Base-by-base conservation (phyloP, 2,113 vertebrate genomes). In the Oenanthe oenanthe region DNA sequence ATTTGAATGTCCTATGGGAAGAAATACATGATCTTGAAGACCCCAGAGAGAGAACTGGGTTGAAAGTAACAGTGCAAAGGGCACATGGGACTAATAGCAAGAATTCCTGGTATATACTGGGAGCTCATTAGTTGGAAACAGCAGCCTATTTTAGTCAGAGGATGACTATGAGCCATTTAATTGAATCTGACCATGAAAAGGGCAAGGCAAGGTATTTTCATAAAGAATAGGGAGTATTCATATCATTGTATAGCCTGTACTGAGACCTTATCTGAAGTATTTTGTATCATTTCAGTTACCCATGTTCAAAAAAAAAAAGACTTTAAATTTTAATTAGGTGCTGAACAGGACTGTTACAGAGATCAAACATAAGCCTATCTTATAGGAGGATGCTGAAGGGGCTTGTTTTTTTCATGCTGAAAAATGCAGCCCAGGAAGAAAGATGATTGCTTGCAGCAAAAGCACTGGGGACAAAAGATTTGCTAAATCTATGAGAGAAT, bases 111-210 rank as follows among this genome's bases (percentile, higher is more conserved):
- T 80, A 58, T 42, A 88, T 50, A 76, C 31, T 70, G 54, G 82
- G 88, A 95, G 58, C 63, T 95, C 85, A 93, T 94, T 96, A 96
- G 48, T 22, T 85, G 63, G 54, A 88, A 95, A 83, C 15, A 93
- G 75, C 78, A 90, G 82, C 36, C 75, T 92, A n/a, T 95, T 93
- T 92, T 62, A 92, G 71, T 58, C 63, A 87, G 14, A 71, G 77
- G 61, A 87, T 73, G 67, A 88, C 34, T 89, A 72, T 65, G 78
- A 82, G 82, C 66, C 45, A 66, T 50, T 91, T 88, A 88, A 95
- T 85, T 83, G 71, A 92, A 79, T 92, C n/a, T 54, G 88, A 94
- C 78, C 90, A 93, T 38, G 58, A 93, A 88, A 95, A 82, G 54
- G 78, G 82, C 73, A 96, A 91, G 66, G 66, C 31, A 93, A 88